A percentile compares a stretch with the other conserved stretches of the same genome.
Conservation (phyloP, 2,888 invertebrate species). For the Drosophila flavopinicola region DNA sequence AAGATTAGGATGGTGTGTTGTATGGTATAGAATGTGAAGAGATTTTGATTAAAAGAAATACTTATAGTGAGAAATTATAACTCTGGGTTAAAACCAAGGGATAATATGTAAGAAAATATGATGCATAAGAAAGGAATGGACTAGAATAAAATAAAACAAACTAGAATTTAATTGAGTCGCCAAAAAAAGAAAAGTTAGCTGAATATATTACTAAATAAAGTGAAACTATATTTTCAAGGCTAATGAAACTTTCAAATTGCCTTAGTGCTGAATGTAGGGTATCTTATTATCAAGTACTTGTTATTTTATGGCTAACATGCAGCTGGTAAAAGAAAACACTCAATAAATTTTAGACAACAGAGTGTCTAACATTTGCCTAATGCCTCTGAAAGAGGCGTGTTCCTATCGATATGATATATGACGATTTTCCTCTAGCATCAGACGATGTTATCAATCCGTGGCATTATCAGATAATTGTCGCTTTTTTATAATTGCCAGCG, state of each 20-base stretch:
- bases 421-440: constrained; percentile 18
- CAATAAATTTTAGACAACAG: background rate
- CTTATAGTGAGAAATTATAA: too few species aligned
- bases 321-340: background rate
- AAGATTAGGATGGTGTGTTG: background rate
- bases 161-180: too few species aligned
- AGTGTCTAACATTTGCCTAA: constrained; percentile 3
- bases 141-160: too few species aligned
- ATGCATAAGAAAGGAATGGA: too few species aligned
- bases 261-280: background rate
- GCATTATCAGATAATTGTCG: constrained; percentile 16
- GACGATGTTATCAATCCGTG: constrained; percentile 22
- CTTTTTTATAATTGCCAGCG: constrained; percentile 1
- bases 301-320: constrained; percentile 2
- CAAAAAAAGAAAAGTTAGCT: too few species aligned
- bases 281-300: background rate
- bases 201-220: too few species aligned
- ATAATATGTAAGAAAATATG: too few species aligned
- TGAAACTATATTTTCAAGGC: constrained; percentile 1
- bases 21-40: background rate
- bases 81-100: too few species aligned
- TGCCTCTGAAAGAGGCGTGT: constrained; percentile 9
- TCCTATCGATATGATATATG: constrained; percentile 4
- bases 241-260: background rate
- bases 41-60: too few species aligned